Percentiles rank a stretch among this genome's conserved stretches.
Evolutionary conservation across 2,797 vertebrate species (phyloP).

Genomic region (Sebastes itinus): DNA sequence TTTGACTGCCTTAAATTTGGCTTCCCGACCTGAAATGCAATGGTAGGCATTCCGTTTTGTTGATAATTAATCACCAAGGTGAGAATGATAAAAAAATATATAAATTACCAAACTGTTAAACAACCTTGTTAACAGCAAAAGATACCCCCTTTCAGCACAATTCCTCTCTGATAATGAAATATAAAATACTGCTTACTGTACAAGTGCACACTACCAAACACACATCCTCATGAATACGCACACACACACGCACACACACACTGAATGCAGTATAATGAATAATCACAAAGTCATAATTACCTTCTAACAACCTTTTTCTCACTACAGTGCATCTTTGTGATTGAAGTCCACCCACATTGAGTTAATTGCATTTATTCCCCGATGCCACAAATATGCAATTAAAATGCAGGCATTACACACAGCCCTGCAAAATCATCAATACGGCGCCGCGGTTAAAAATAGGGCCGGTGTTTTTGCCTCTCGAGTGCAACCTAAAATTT

Average conservation of each 20-base stretch:
- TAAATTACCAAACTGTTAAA: conserved; percentile 49
- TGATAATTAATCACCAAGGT: conserved; percentile 23
- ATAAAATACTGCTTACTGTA: conserved; percentile 66
- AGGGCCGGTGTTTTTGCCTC: conserved; percentile 44
- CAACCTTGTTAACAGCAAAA: conserved; percentile 75
- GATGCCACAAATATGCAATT: conserved; percentile 78
- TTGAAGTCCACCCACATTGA: conserved; percentile 84
- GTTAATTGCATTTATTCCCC: conserved; percentile 82
- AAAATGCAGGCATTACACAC: conserved; percentile 72
- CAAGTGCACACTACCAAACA: conserved; percentile 41
- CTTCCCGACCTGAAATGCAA: conserved; percentile 2
- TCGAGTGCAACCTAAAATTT: conserved; percentile 23
- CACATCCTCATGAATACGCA: conserved; percentile 35
- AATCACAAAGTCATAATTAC: conserved; percentile 82
- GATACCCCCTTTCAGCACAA: conserved; percentile 71
- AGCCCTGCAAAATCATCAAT: conserved; percentile 76
- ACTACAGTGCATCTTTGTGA: conserved; percentile 81
- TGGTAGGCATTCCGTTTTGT: neutral
- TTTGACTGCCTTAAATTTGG: conserved; percentile 27
- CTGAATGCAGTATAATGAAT: conserved; percentile 69
- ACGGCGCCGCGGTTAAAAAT: conserved; percentile 59
- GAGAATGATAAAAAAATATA: neutral
- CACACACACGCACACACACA: conserved; percentile 19
- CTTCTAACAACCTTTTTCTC: conserved; percentile 80
- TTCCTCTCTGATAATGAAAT: conserved; percentile 57